phyloP scores from a whole-genome alignment of 2,113 vertebrate genomes.

The Neotragus pygmaeus region DNA sequence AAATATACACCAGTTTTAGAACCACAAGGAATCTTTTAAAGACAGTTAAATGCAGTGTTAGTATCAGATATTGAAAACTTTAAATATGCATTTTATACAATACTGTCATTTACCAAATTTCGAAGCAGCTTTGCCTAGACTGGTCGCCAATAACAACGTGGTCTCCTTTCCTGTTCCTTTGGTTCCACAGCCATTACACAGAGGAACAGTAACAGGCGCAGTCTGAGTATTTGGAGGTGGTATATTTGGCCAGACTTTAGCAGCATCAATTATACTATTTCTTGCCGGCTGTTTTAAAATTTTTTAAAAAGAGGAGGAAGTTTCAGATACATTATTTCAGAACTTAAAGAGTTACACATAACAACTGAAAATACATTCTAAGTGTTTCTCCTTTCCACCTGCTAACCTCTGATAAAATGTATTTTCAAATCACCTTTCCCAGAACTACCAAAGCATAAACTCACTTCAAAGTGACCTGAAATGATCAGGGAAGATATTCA shows the following conservation, averaged over 20 bases:
- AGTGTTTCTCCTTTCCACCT: neutral
- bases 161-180: constrained; percentile 86
- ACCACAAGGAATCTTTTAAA: constrained; percentile 9
- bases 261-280: constrained; percentile 83
- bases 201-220: constrained; percentile 83
- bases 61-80: neutral
- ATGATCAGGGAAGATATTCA: neutral
- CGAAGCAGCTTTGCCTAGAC: constrained; percentile 85
- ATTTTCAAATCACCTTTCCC: constrained; percentile 18
- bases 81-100: constrained; percentile 26
- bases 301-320: constrained; percentile 46
- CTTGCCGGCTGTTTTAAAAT: constrained; percentile 83
- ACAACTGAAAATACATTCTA: constrained; percentile 36
- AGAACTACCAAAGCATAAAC: neutral
- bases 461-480: constrained; percentile 19
- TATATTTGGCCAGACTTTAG: constrained; percentile 92
- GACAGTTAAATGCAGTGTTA: neutral
- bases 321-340: constrained; percentile 58
- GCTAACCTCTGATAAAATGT: neutral
- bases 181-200: constrained; percentile 95
- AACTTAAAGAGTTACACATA: constrained; percentile 25
- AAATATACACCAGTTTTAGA: constrained; percentile 23
- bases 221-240: constrained; percentile 85
- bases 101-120: constrained; percentile 87
- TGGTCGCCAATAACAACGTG: constrained; percentile 82